phyloP scores from a whole-genome alignment of 2,797 vertebrate species.

The Saguinus oedipus region DNA sequence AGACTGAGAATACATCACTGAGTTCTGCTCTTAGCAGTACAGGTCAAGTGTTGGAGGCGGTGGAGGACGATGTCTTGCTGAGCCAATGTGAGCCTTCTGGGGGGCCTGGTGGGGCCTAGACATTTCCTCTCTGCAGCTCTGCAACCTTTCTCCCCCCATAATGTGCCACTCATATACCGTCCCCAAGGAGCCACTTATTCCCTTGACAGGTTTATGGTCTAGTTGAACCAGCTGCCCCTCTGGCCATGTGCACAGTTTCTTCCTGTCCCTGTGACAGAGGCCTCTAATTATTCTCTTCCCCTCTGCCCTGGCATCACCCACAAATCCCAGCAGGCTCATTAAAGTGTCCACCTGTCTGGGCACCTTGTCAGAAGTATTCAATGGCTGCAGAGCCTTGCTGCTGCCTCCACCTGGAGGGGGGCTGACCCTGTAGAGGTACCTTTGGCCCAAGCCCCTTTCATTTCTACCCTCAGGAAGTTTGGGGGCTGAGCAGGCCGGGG shows the following conservation, averaged over 20 bases:
- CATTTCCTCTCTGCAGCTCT: neutral
- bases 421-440: too few relatives aligned
- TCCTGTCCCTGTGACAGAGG: neutral
- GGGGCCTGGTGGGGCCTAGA: neutral
- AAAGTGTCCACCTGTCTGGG: neutral
- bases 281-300: neutral
- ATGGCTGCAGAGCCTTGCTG: neutral
- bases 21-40: neutral
- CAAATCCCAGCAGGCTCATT: neutral
- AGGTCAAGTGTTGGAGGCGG: neutral
- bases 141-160: neutral
- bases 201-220: neutral
- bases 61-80: neutral
- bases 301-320: neutral
- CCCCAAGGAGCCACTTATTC: neutral
- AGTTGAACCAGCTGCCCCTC: neutral
- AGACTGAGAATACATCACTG: neutral
- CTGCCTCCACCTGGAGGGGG: neutral
- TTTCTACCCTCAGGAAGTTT: neutral
- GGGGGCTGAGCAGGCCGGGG: too few relatives aligned
- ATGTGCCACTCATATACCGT: neutral
- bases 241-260: neutral
- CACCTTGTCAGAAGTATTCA: slow-evolving; percentile 6
- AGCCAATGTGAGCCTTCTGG: neutral
- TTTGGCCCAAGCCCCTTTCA: neutral